Base-by-base conservation (phyloP, 2,888 invertebrate genomes). In the Agrilus biguttatus region DNA sequence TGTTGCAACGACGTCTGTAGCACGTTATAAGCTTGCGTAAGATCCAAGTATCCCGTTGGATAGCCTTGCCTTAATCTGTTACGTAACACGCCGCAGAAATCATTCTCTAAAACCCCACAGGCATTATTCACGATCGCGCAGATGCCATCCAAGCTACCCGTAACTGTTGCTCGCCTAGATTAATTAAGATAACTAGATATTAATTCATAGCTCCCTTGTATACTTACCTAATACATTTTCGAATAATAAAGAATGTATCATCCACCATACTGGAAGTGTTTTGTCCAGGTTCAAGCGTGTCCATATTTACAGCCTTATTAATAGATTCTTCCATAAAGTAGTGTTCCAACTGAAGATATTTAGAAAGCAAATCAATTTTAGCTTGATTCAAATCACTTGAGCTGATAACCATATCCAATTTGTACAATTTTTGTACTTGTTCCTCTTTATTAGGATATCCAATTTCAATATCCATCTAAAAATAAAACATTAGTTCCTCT, bases 41-140 rank as follows among this genome's bases (percentile, higher is more conserved):
- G 65, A 61, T 84, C 84, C 45, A 84, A 68, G 56, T 84, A 84
- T 2, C 83, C 83, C 1, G 80, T 78, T 0, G 86, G 84, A 62
- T 83, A 87, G 2, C 88, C 88, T 55, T 78, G 77, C 51, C 83
- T 78, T 37, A 96, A 69, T 42, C 82, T 77, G 33, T 75, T 72
- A 47, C 79, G 75, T 37, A 93, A 69, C 37, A 85, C 78, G 47
- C 76, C 77, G 33, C 83, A 77, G 61, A 84, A 87, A 55, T 84
- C 83, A 34, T 83, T 82, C 70, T 97, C 96, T 46, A 98, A 70
- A 48, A 86, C 77, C 1, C 86, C 76, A 53, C 85, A 83, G 5
- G 87, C 89, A 65, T 92, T 91, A 70, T 98, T 98, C 23, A 98
- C 80, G 53, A 93, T 88, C 2, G 91, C 95, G 71, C 98, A 98